A percentile compares a stretch with the other conserved stretches of the same genome.
phyloP scores from a whole-genome alignment of 2,888 invertebrate species.

The Acleris holmiana region DNA sequence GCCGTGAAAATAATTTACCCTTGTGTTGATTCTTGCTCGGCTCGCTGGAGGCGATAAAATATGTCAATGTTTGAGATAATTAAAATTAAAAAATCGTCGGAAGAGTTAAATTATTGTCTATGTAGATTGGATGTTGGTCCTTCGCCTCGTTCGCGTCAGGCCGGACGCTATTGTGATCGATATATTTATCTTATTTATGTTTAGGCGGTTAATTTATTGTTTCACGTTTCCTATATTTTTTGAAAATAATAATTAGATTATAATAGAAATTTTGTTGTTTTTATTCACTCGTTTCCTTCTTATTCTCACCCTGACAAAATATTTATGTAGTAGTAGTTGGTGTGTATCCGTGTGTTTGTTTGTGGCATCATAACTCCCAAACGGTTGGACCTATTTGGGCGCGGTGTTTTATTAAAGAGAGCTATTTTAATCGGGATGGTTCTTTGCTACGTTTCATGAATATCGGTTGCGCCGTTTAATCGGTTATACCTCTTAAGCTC shows the following conservation, averaged over 20 bases:
- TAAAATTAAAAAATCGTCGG: slow-evolving; percentile 6
- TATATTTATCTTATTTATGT: slow-evolving; percentile 65
- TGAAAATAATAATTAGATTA: slow-evolving; percentile 75
- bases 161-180: slow-evolving; percentile 58
- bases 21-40: no score
- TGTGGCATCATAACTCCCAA: no score
- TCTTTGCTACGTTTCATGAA: no score
- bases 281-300: slow-evolving; percentile 47
- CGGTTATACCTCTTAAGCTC: no score
- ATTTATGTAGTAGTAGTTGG: no score
- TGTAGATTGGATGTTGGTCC: slow-evolving; percentile 20
- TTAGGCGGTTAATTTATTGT: slow-evolving; percentile 75
- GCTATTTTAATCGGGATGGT: no score
- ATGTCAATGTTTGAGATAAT: slow-evolving; percentile 22
- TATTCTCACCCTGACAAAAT: no score
- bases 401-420: no score
- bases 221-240: slow-evolving; percentile 75
- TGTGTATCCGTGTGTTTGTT: no score
- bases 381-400: no score
- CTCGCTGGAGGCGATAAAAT: neutral
- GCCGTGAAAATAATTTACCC: no score
- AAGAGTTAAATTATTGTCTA: slow-evolving; percentile 30
- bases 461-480: no score
- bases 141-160: slow-evolving; percentile 26
- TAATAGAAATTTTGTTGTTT: slow-evolving; percentile 56